A percentile compares a stretch with the other conserved stretches of the same genome.
Conservation (phyloP, 2,113 vertebrate species). For the Sceloporus tristichus region DNA sequence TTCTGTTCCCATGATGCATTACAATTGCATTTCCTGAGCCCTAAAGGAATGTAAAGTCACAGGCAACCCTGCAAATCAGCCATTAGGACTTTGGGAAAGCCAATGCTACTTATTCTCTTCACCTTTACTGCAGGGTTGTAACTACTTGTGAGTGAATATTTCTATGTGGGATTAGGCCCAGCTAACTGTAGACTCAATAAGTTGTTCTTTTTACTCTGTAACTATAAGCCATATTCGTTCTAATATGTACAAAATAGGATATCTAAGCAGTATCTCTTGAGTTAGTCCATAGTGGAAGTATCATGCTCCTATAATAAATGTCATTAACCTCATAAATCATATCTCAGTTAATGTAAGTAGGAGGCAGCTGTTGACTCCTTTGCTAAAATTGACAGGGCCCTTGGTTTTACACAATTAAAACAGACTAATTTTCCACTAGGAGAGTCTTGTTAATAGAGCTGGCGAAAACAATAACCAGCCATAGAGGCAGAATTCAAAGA, state of each 20-base stretch:
- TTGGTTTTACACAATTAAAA: not conserved
- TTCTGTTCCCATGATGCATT: not conserved
- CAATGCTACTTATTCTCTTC: too few relatives aligned
- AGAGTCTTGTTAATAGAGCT: not conserved
- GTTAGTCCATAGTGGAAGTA: not conserved
- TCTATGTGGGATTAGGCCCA: not conserved
- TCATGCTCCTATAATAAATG: not conserved
- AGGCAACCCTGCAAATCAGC: not conserved
- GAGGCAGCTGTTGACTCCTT: not conserved
- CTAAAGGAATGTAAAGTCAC: not conserved
- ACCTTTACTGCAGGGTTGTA: too few relatives aligned
- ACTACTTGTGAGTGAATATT: too few relatives aligned
- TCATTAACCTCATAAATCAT: not conserved
- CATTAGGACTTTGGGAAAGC: not conserved
- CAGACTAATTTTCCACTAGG: not conserved
- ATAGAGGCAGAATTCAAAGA: too few relatives aligned
- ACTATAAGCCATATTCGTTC: not conserved
- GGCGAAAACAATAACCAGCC: not conserved
- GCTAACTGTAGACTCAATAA: not conserved
- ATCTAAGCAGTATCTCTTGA: not conserved
- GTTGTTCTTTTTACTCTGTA: not conserved
- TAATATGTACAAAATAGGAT: not conserved
- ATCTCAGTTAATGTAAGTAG: not conserved
- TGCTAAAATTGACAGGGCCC: not conserved
- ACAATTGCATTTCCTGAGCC: not conserved